These are phyloP conservation scores for Xylota segnis DNA, from an alignment of 2,888 invertebrate species.

Conservation along the genomic window DNA sequence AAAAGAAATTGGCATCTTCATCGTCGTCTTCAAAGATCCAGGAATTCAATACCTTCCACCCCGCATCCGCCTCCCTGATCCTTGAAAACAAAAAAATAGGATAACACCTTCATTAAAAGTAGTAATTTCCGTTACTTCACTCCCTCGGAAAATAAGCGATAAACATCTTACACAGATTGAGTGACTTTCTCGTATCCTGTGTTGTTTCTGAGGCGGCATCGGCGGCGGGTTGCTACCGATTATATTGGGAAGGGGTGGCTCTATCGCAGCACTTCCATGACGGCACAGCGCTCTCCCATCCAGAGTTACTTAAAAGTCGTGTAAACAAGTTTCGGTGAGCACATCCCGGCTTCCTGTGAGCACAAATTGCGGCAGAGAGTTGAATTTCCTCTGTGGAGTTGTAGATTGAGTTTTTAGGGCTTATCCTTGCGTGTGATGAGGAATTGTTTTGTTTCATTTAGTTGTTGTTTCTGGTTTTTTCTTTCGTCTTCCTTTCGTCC, in stretches of 20 bases:
- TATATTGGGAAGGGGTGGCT: too few species aligned
- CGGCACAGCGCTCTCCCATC: neutral
- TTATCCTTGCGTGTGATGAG: constrained; percentile 71
- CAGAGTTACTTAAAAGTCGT: constrained; percentile 66
- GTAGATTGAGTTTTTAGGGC: constrained; percentile 61
- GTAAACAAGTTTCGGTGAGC: constrained; percentile 73
- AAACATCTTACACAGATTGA: constrained; percentile 68
- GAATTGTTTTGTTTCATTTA: constrained; percentile 66
- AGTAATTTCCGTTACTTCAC: constrained; percentile 69
- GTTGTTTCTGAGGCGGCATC: neutral
- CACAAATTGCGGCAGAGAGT: constrained; percentile 64
- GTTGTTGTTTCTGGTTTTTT: constrained; percentile 55
- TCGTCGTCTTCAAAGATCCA: neutral
- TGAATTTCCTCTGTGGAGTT: constrained; percentile 49
- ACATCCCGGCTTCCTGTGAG: constrained; percentile 49
- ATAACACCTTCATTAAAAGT: constrained; percentile 65
- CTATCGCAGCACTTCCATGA: constrained; percentile 27
- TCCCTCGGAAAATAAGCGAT: constrained; percentile 48
- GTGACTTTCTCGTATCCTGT: constrained; percentile 61
- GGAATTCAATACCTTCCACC: constrained; percentile 12
- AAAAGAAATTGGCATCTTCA: neutral
- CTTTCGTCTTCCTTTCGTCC: constrained; percentile 7
- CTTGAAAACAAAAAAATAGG: constrained; percentile 33
- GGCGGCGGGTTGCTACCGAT: constrained; percentile 8
- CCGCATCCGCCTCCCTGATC: neutral